Base-by-base conservation (phyloP, 2,113 vertebrate species). In the Zootoca vivipara region DNA sequence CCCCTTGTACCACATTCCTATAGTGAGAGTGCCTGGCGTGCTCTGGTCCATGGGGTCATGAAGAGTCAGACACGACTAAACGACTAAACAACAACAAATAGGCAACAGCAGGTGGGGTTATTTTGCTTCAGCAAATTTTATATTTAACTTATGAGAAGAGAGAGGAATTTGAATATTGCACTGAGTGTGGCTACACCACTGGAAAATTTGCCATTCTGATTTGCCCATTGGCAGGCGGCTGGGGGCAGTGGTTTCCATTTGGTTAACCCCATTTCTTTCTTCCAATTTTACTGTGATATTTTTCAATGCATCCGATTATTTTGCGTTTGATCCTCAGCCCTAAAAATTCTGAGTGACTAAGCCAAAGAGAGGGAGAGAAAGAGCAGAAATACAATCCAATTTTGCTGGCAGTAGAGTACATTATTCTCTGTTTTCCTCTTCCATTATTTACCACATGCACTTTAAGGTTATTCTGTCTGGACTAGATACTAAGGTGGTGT, bases 61-160 rank as follows among this genome's bases (percentile, higher is more conserved):
- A n/a, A n/a, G n/a, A n/a, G n/a, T n/a, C n/a, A n/a, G n/a, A n/a
- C n/a, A n/a, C n/a, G n/a, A n/a, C n/a, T n/a, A n/a, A n/a, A n/a
- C n/a, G n/a, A n/a, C n/a, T n/a, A n/a, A n/a, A n/a, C n/a, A n/a
- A n/a, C n/a, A n/a, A n/a, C n/a, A n/a, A n/a, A n/a, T 33, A 69
- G 86, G 91, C 90, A 93, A 88, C 82, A 94, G 89, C 86, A 93
- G 91, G 91, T 82, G 73, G 79, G 87, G 83, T 86, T 90, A 89
- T 94, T 94, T 94, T 93, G 86, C 89, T 87, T 94, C 94, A 91
- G 90, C 89, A 93, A 69, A 82, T 83, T 18, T 86, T 90, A 91
- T 92, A 81, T 94, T 89, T 89, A 75, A 28, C 90, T 78, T 0
- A 0, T 40, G 89, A 70, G 89, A 94, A 92, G 89, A 92, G 89